Percentiles rank a stretch among this genome's conserved stretches.
These are phyloP conservation scores for Ectobius pallidus DNA, from an alignment of 2,888 invertebrate species.

Conservation along the genomic window DNA sequence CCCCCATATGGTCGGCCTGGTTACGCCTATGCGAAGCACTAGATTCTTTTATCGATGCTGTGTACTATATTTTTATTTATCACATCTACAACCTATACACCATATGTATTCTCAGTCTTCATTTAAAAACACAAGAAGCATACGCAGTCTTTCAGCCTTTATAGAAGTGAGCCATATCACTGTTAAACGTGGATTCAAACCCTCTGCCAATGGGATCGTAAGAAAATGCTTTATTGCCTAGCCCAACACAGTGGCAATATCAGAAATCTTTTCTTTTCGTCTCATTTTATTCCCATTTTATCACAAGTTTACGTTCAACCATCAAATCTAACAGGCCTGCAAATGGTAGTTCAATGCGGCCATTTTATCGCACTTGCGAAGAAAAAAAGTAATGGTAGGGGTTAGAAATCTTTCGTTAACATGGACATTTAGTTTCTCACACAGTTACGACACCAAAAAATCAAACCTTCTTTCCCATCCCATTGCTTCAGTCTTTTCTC, in stretches of 20 bases:
- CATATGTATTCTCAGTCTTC: too few species aligned
- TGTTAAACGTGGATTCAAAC: too few species aligned
- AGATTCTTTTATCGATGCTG: too few species aligned
- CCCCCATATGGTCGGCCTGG: too few species aligned
- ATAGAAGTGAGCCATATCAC: too few species aligned
- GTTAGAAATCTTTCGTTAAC: conserved; percentile 18
- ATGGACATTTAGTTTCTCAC: conserved; percentile 8
- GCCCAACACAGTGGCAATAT: not conserved
- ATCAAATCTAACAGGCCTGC: not conserved
- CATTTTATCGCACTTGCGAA: conserved; percentile 1
- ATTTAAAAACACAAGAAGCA: too few species aligned
- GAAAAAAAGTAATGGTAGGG: not conserved
- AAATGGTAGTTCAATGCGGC: not conserved
- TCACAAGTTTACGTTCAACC: not conserved
- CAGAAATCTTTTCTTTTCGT: not conserved
- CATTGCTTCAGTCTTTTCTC: not conserved
- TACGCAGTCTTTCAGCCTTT: too few species aligned
- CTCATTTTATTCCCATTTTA: not conserved
- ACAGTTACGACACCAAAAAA: conserved; percentile 15
- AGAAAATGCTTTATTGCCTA: not conserved
- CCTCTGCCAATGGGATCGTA: not conserved
- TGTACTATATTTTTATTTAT: too few species aligned
- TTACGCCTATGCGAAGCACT: too few species aligned
- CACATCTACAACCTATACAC: too few species aligned
- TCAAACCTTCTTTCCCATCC: conserved; percentile 16